Percentiles rank a stretch among this genome's conserved stretches.
These are phyloP conservation scores for Zosterops borbonicus DNA, from an alignment of 2,113 vertebrate genomes.

Conservation along the genomic window DNA sequence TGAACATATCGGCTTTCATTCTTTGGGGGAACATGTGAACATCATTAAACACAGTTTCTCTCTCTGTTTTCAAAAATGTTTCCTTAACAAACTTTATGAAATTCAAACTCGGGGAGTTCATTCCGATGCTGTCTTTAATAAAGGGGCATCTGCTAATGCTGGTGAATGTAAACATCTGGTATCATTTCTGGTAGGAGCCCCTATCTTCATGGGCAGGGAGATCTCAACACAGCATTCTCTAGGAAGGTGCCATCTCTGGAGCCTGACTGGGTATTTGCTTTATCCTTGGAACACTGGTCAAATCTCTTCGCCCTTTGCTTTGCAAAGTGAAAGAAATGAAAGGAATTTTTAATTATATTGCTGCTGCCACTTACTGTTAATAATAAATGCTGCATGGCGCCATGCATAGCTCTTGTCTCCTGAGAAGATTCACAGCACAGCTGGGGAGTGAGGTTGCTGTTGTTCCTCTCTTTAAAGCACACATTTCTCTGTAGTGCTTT, in stretches of 20 bases:
- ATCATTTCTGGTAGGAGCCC: neutral
- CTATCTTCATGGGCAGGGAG: neutral
- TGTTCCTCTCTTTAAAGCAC: neutral
- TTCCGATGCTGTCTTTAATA: conserved; percentile 53
- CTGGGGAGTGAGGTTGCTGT: neutral
- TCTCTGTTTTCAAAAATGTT: conserved; percentile 59
- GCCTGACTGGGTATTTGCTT: neutral
- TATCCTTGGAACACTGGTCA: neutral
- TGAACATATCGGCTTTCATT: conserved; percentile 68
- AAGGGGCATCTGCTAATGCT: conserved; percentile 44
- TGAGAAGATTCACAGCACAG: neutral
- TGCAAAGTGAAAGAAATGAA: neutral
- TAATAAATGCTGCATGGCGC: neutral
- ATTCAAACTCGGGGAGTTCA: conserved; percentile 35
- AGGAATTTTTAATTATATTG: neutral
- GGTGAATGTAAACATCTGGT: conserved; percentile 5
- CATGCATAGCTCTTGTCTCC: neutral
- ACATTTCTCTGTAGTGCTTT: neutral
- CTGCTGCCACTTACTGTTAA: neutral
- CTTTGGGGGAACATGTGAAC: conserved; percentile 67
- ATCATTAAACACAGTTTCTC: conserved; percentile 70
- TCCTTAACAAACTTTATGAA: conserved; percentile 65
- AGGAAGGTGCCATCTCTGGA: neutral
- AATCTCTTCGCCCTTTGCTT: neutral
- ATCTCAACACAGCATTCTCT: neutral